Conservation (phyloP, 92 coral and sea anemone species). For the Heliopora coerulea region DNA sequence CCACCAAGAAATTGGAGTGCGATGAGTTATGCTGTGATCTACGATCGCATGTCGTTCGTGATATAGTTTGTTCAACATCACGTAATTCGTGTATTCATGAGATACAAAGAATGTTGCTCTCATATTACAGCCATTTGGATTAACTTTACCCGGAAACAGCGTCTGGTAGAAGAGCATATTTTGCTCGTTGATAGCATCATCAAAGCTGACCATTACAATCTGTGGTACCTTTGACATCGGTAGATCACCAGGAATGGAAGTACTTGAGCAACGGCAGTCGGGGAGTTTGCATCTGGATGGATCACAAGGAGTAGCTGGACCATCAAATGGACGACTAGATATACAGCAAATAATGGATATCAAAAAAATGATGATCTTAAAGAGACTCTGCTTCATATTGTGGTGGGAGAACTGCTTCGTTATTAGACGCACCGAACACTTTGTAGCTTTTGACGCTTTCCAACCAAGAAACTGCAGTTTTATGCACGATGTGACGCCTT, state of each 20-base stretch:
- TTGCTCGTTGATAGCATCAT: slow-evolving; percentile 75
- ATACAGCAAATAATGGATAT: not conserved
- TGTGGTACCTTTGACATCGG: slow-evolving; percentile 73
- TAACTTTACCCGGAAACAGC: slow-evolving; percentile 61
- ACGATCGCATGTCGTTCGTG: slow-evolving; percentile 86
- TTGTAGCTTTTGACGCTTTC: too few relatives aligned
- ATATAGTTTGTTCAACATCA: slow-evolving; percentile 65
- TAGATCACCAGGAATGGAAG: slow-evolving; percentile 68
- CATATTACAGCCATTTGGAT: slow-evolving; percentile 81
- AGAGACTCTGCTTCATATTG: too few relatives aligned
- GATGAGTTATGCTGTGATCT: slow-evolving; percentile 85
- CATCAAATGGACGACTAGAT: not conserved
- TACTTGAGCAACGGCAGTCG: slow-evolving; percentile 86
- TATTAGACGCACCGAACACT: too few relatives aligned
- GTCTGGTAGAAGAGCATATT: slow-evolving; percentile 52
- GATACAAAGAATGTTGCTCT: slow-evolving; percentile 84
- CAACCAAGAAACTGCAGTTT: too few relatives aligned
- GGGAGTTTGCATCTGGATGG: slow-evolving; percentile 77
- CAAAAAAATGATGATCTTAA: too few relatives aligned
- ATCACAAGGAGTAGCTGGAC: slow-evolving; percentile 73
- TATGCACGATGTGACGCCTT: too few relatives aligned
- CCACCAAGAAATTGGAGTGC: slow-evolving; percentile 79
- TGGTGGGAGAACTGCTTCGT: too few relatives aligned
- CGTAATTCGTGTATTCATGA: slow-evolving; percentile 84
- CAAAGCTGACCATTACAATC: slow-evolving; percentile 85